These are phyloP conservation scores for Amblyjoppa proteus DNA, from an alignment of 2,888 invertebrate species.

Conservation along the genomic window DNA sequence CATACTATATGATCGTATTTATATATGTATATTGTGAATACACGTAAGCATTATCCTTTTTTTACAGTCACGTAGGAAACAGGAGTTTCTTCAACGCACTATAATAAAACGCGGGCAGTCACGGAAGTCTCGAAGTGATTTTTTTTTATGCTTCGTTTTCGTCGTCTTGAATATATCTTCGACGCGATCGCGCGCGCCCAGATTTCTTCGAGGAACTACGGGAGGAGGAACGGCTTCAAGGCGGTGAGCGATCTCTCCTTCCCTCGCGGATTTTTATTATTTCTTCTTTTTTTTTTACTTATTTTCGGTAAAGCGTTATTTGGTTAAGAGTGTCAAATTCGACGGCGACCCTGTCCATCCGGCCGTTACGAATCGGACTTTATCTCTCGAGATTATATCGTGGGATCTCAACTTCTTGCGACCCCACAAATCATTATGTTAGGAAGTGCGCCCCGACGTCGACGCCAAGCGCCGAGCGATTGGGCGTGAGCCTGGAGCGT, in stretches of 20 bases:
- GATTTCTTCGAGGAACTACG: constrained; percentile 50
- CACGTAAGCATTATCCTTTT: constrained; percentile 52
- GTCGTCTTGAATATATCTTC: constrained; percentile 42
- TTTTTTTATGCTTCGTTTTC: constrained; percentile 8
- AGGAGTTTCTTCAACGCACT: constrained; percentile 82
- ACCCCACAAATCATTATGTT: constrained; percentile 97
- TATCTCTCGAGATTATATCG: constrained; percentile 28
- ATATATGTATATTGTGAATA: constrained; percentile 62
- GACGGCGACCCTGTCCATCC: constrained; percentile 54
- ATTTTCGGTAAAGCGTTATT: constrained; percentile 67
- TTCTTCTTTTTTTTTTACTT: constrained; percentile 14
- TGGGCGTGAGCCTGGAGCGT: constrained; percentile 96
- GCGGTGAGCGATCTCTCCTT: constrained; percentile 26
- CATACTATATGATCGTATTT: constrained; percentile 50
- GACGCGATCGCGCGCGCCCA: constrained; percentile 34
- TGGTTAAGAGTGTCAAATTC: constrained; percentile 65
- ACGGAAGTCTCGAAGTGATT: constrained; percentile 40
- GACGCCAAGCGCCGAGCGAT: constrained; percentile 96
- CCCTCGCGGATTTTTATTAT: constrained; percentile 25
- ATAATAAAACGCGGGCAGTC: constrained; percentile 70
- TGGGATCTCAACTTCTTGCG: constrained; percentile 77
- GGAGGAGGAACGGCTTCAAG: constrained; percentile 40
- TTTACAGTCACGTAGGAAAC: constrained; percentile 82
- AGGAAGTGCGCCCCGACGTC: constrained; percentile 96
- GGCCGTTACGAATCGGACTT: constrained; percentile 20